Conservation (phyloP, 1,140 invertebrate genomes). For the Eumaeus atala region DNA sequence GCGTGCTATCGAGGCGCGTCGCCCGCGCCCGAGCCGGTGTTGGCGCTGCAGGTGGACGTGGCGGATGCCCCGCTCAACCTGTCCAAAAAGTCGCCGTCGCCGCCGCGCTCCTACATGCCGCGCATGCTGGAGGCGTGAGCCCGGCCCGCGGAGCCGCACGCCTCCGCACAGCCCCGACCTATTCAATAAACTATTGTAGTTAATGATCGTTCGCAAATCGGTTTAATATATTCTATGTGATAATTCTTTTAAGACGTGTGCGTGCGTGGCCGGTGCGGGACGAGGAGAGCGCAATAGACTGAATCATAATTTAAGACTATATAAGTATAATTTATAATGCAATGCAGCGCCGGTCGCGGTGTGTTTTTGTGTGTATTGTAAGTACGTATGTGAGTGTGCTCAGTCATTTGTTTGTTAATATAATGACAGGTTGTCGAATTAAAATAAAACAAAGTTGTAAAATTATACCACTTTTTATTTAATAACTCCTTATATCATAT, state of each 20-base stretch:
- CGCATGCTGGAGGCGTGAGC: slow-evolving; percentile 77
- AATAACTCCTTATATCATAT: neutral
- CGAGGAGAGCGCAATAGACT: slow-evolving; percentile 74
- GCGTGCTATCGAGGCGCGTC: slow-evolving; percentile 58
- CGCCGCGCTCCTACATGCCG: slow-evolving; percentile 73
- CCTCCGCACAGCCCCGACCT: slow-evolving; percentile 69
- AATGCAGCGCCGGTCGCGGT: slow-evolving; percentile 72
- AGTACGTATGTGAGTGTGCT: slow-evolving; percentile 72
- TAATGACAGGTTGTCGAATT: slow-evolving; percentile 74
- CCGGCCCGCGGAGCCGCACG: slow-evolving; percentile 61
- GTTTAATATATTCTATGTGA: slow-evolving; percentile 75
- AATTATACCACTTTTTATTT: slow-evolving; percentile 55
- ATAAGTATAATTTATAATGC: slow-evolving; percentile 74
- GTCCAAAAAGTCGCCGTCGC: slow-evolving; percentile 90
- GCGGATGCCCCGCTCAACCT: slow-evolving; percentile 88
- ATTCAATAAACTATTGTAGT: slow-evolving; percentile 66
- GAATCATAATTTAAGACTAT: slow-evolving; percentile 72
- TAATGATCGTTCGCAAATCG: slow-evolving; percentile 72
- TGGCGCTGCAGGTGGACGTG: slow-evolving; percentile 85
- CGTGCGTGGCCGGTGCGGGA: slow-evolving; percentile 69
- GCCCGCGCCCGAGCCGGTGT: slow-evolving; percentile 60
- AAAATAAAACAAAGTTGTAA: slow-evolving; percentile 72
- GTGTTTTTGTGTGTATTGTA: slow-evolving; percentile 72
- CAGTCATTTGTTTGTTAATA: slow-evolving; percentile 74
- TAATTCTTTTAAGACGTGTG: slow-evolving; percentile 72